Evolutionary conservation across 2,113 vertebrate species (phyloP), one percentile per base, ranked within the genome.

Genomic region (Paedocypris sp.): DNA sequence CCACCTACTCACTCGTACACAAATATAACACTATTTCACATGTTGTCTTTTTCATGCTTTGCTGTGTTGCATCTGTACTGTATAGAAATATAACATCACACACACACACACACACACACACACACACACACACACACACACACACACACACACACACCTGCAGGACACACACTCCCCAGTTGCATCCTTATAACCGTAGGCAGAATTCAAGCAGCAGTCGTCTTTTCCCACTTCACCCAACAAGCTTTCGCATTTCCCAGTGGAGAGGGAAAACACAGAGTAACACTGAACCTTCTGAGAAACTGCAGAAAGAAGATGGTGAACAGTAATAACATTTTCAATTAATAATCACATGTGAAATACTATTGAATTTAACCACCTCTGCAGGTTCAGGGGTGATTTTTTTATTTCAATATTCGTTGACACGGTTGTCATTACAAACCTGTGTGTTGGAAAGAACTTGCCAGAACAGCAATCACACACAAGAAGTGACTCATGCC

Each of bases 161-260:
- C 75, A 77, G 39, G 42, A 74, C 22, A 4, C 36, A 57, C 75
- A 77, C 12, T 28, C 28, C 5, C 48, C 33, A 3, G 32, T 25
- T 5, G 26, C 4, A 3, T 36, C 15, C 26, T 6, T 9, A 51
- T 52, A 75, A 15, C 68, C 66, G 7, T 71, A 73, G 12, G 22
- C 32, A 10, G 53, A 13, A 62, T 73, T 75, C 16, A 71, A 19
- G 43, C 74, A 75, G 46, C 74, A 75, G 10, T 62, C 13, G 0
- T 47, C 28, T 15, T 15, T n/a, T 15, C 26, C 5, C n/a, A 64
- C 35, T 1, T 29, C 2, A 10, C 73, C 66, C 23, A 75, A 62
- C 22, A 57, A 41, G 11, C 5, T 2, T 8, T 4, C 7, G 31
- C 73, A 75, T 3, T 10, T 42, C 8, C 68, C 66, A 13, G 11